These are phyloP conservation scores for Herminia tarsipennalis DNA, from an alignment of 2,888 invertebrate genomes.

Conservation along the genomic window DNA sequence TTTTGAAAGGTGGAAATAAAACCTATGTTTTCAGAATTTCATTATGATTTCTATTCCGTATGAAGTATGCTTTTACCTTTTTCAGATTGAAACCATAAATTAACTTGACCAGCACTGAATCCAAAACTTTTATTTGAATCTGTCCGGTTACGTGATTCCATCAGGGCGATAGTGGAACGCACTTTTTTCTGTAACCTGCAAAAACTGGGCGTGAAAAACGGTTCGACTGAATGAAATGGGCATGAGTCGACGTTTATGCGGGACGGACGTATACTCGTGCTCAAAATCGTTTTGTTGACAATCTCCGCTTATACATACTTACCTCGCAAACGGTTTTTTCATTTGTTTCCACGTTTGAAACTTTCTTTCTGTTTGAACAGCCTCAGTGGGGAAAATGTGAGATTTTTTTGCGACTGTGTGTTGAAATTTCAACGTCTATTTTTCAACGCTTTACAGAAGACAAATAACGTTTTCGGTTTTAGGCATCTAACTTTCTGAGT, in stretches of 20 bases:
- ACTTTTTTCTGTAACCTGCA: conserved; percentile 35
- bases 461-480: conserved; percentile 27
- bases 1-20: conserved; percentile 4
- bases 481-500: conserved; percentile 11
- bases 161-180: conserved; percentile 39
- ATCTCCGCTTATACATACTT: conserved; percentile 41
- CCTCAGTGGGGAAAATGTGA: conserved; percentile 28
- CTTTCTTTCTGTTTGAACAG: conserved; percentile 41
- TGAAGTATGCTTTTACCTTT: conserved; percentile 16
- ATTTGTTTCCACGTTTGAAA: conserved; percentile 45
- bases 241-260: conserved; percentile 51
- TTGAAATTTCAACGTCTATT: conserved; percentile 31
- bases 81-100: conserved; percentile 33
- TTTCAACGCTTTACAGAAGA: conserved; percentile 34
- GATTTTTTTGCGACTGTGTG: conserved; percentile 31
- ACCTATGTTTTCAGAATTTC: not conserved
- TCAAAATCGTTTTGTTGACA: conserved; percentile 53
- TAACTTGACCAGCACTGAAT: conserved; percentile 17
- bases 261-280: conserved; percentile 42
- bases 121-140: conserved; percentile 32
- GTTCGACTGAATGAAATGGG: conserved; percentile 52
- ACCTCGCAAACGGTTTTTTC: conserved; percentile 37
- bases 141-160: conserved; percentile 39
- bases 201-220: conserved; percentile 51
- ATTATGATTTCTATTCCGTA: not conserved